Percentiles rank a stretch among this genome's conserved stretches.
Evolutionary conservation across 2,113 vertebrate genomes (phyloP).

Genomic region (Kryptolebias marmoratus): DNA sequence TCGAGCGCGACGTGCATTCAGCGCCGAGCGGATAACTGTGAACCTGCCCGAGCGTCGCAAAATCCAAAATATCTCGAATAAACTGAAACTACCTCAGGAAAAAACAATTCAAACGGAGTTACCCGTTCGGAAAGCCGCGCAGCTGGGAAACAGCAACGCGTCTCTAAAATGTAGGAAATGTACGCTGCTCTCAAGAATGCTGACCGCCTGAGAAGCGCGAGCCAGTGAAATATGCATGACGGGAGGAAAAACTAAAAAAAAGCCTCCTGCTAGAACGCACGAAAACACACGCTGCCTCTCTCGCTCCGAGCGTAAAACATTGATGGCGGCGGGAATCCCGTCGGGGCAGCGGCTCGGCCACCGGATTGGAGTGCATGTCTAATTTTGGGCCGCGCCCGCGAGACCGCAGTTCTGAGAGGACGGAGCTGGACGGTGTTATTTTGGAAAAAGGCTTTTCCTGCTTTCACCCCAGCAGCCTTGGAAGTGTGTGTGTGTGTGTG

Average conservation of each 20-base stretch:
- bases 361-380: conserved; percentile 62
- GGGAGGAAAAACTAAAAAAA: conserved; percentile 27
- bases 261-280: conserved; percentile 50
- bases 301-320: conserved; percentile 66
- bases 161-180: neutral
- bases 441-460: conserved; percentile 44
- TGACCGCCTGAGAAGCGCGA: conserved; percentile 62
- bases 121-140: neutral
- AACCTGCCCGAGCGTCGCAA: conserved; percentile 34
- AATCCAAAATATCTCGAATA: conserved; percentile 1
- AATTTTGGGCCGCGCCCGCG: conserved; percentile 62
- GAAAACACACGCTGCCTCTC: conserved; percentile 51
- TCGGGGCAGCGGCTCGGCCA: conserved; percentile 15
- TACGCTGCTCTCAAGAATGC: conserved; percentile 28
- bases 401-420: conserved; percentile 42
- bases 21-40: conserved; percentile 46
- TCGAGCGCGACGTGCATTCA: conserved; percentile 57
- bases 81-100: neutral
- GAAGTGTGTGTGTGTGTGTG: neutral
- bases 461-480: conserved; percentile 9
- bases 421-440: conserved; percentile 24
- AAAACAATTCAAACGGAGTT: conserved; percentile 1
- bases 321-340: conserved; percentile 46
- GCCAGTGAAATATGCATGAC: conserved; percentile 73
- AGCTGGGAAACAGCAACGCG: neutral